Base-by-base conservation (phyloP, 2,797 vertebrate genomes). In the Steatocranus sp. region DNA sequence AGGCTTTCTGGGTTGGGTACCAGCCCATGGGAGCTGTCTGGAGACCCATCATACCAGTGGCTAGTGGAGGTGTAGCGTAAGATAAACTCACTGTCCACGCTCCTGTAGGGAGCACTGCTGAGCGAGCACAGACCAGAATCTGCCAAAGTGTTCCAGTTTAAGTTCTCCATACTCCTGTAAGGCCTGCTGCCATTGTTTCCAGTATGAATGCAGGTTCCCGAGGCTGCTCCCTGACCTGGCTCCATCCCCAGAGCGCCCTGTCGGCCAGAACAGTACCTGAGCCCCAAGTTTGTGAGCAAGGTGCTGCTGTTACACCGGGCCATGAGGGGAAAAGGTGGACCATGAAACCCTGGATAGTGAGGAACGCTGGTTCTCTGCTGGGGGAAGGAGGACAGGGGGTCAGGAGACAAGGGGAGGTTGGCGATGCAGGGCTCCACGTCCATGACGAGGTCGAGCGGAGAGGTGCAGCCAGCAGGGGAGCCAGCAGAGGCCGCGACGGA, bases 151-250 rank as follows among this genome's bases (percentile, higher is more conserved):
- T 91, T 94, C 97, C 97, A 98, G 90, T 96, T 97, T 34, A 98
- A 94, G 93, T 98, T 97, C 93, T 98, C 98, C 96, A 98, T 95
- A 56, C 98, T 98, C 79, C 95, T 96, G 86, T 97, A 98, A 63
- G 97, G 96, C 85, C 97, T 94, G 25, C 94, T 94, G 79, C 93
- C 92, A 27, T 81, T 85, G 23, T 82, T 78, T n/a, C 83, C 89
- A 3, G 81, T 66, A 51, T 90, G 90, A 32, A 75, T 1, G 18
- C 80, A 94, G 50, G 89, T 85, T 46, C 81, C 88, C 1, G 17
- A 86, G n/a, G 36, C 81, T 18, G 15, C 17, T 11, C 76, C 89
- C 34, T 51, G 80, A n/a, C 81, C 77, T 11, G 79, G 76, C 36
- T 90, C 93, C 82, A 86, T 2, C 30, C 70, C 83, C 4, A 82